Base-by-base conservation (phyloP, 2,888 invertebrate genomes). In the Yponomeuta malinellus region DNA sequence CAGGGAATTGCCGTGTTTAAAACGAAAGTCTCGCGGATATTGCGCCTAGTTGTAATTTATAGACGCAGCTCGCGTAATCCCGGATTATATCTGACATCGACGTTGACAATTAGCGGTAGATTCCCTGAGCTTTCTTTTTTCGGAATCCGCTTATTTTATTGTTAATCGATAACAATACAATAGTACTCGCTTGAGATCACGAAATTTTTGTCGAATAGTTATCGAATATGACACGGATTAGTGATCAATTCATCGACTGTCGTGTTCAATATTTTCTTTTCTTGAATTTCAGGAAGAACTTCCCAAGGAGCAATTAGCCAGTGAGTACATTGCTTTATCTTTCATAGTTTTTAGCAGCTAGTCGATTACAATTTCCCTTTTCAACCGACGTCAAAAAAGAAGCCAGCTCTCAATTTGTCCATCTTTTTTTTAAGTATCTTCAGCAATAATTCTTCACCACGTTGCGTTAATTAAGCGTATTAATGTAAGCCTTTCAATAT, bases 221-320 rank as follows among this genome's bases (percentile, higher is more conserved):
- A 59, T 15, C 15, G 0, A 15, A 15, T 15, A 52, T 15, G 15
- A 12, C 12, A 12, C 0, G 52, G 52, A 59, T 15, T 59, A 12
- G 52, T 59, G 52, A 15, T 59, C 8, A 59, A 59, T 59, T 12
- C 15, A 15, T 15, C 15, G 52, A 59, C 15, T 4, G 15, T 15
- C 12, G 5, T 12, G 52, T 5, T 12, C 52, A 59, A 59, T 52
- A 33, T 48, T 8, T 29, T 37, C 43, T 33, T 23, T 70, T 63
- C 48, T 64, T 73, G 77, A 74, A 78, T 94, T 93, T 75, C 92
- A 96, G 95, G 96, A 96, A 78, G 96, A 96, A 84, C 93, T 96
- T 74, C 93, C 93, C 80, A 95, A 96, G 88, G 96, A 96, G 79
- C 96, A 96, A 92, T 93, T 96, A 78, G 93, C 87, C 79, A 94